Conservation (phyloP, 2,888 invertebrate species). For the Bombylius discolor region DNA sequence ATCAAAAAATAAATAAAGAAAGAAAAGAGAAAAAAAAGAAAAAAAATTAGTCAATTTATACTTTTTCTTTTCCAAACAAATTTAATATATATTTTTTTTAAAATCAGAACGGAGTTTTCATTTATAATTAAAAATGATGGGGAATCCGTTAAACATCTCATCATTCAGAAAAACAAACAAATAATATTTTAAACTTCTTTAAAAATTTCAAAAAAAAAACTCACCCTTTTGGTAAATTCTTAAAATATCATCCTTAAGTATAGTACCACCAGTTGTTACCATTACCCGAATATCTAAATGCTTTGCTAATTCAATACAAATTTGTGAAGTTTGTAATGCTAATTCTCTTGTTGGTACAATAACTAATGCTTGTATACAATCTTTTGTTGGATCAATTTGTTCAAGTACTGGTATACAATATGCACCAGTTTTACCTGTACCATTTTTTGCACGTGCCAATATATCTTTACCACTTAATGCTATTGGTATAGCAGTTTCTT, state of each 20-base stretch:
- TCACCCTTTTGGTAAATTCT: conserved; percentile 95
- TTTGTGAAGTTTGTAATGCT: conserved; percentile 98
- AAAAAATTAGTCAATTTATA: no score
- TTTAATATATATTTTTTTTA: not conserved
- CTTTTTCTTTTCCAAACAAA: not conserved
- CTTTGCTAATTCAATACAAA: conserved; percentile 96
- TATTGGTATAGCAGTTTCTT: conserved; percentile 98
- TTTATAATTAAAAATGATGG: conserved; percentile 17
- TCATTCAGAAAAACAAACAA: conserved; percentile 5
- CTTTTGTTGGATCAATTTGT: conserved; percentile 79
- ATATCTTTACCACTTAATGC: conserved; percentile 96
- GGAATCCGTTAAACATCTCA: conserved; percentile 15
- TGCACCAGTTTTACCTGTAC: conserved; percentile 98
- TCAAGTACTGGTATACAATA: conserved; percentile 98
- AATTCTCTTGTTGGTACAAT: conserved; percentile 98
- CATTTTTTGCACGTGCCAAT: conserved; percentile 97
- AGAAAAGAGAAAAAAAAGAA: not conserved
- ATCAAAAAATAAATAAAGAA: no score
- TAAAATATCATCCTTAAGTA: conserved; percentile 96
- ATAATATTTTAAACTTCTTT: not conserved
- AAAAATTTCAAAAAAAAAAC: conserved; percentile 12
- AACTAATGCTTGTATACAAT: conserved; percentile 93
- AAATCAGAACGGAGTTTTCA: conserved; percentile 11
- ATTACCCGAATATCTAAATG: conserved; percentile 95
- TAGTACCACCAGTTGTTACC: conserved; percentile 99